Base-by-base conservation (phyloP, 1,140 invertebrate species). In the Hycleus cichorii region DNA sequence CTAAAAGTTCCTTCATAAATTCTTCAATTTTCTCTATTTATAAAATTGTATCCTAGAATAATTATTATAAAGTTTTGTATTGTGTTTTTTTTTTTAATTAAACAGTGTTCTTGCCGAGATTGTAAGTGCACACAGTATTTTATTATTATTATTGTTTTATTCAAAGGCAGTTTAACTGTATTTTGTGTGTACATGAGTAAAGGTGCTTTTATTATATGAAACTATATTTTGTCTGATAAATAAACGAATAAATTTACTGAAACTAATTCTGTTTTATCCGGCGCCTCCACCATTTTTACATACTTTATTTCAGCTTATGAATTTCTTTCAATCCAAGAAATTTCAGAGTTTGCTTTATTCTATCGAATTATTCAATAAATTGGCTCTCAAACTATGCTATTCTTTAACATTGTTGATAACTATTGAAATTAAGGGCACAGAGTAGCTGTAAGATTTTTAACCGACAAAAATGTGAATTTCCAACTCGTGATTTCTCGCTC, bases 171-270 rank as follows among this genome's bases (percentile, higher is more conserved):
- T 53, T 53, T 32, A 18, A 53, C 51, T 53, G 51, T 45, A 32
- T 53, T 42, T 52, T 38, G 49, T 53, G 51, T 53, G 51, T 5
- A 46, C 9, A 53, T 46, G 43, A 45, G 10, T 53, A 53, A 53
- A 53, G 51, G 51, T 53, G 51, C 51, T 53, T 46, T 45, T 53
- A 53, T 53, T 10, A 46, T 45, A 53, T 39, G 46, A 18, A 53
- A 53, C 10, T 12, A 40, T 53, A 53, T 53, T 53, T 53, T 53
- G 42, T 53, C 44, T 18, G 26, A 45, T 27, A 53, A 38, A 53
- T 53, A 53, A 53, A 53, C 40, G 10, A 45, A 53, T 53, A 53
- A 53, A 38, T 52, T 48, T 49, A 38, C 10, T 32, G 32, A 32
- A 32, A 5, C 7, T 32, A 18, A 18, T 18, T 4, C 32, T 32